phyloP scores from a whole-genome alignment of 2,888 invertebrate species.

The Acheta domesticus region DNA sequence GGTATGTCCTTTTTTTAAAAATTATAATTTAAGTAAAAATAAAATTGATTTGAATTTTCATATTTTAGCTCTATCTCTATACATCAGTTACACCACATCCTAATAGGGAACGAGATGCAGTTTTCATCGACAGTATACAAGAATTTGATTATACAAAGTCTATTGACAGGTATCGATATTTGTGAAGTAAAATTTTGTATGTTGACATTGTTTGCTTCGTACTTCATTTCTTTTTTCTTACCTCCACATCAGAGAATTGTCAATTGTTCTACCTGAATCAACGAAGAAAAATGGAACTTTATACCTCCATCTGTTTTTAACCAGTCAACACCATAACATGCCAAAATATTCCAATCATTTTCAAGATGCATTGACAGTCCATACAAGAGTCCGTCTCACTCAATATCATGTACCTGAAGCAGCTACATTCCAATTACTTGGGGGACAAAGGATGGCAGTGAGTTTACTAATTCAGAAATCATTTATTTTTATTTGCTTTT shows the following conservation, averaged over 20 bases:
- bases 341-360: slow-evolving; percentile 56
- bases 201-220: background rate
- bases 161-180: slow-evolving; percentile 50
- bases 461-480: background rate
- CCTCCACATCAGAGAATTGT: slow-evolving; percentile 55
- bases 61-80: slow-evolving; percentile 60
- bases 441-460: slow-evolving; percentile 31
- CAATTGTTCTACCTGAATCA: slow-evolving; percentile 66
- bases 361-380: slow-evolving; percentile 58
- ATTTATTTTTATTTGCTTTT: background rate
- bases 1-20: slow-evolving; percentile 33
- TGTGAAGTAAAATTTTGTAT: background rate
- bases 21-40: background rate
- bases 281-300: slow-evolving; percentile 82
- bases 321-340: slow-evolving; percentile 47
- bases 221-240: slow-evolving; percentile 39
- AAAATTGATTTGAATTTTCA: background rate
- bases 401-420: slow-evolving; percentile 72
- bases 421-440: slow-evolving; percentile 51
- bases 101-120: slow-evolving; percentile 53
- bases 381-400: slow-evolving; percentile 65
- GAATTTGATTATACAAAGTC: slow-evolving; percentile 64
- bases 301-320: slow-evolving; percentile 69
- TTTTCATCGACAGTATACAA: slow-evolving; percentile 57
- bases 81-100: slow-evolving; percentile 62